Conservation (phyloP, 2,797 vertebrate genomes). For the Chromis chromis region DNA sequence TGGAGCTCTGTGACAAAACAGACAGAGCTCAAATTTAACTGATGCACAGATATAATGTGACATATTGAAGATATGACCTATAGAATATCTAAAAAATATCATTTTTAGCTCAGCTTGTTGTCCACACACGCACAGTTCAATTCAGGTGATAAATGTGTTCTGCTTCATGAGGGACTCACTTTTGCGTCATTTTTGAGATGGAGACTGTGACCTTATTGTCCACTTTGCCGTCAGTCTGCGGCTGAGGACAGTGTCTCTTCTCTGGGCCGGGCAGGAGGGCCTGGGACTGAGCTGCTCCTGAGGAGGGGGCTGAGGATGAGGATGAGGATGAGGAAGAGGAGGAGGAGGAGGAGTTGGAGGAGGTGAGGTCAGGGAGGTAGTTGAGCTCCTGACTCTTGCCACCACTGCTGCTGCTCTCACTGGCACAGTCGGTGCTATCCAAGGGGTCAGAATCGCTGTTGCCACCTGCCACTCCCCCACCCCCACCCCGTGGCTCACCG, state of each 20-base stretch:
- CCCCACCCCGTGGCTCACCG: conserved; percentile 90
- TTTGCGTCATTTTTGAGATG: conserved; percentile 91
- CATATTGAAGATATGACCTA: not conserved
- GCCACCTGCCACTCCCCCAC: conserved; percentile 88
- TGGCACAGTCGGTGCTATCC: conserved; percentile 97
- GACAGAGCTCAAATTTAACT: not conserved
- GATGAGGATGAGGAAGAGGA: conserved; percentile 84
- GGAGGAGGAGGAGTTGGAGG: conserved; percentile 84
- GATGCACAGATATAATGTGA: not conserved
- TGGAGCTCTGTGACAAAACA: conserved; percentile 74
- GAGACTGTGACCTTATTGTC: conserved; percentile 90
- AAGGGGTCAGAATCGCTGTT: conserved; percentile 97
- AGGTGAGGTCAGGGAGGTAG: conserved; percentile 88
- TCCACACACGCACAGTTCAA: not conserved
- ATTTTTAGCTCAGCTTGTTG: not conserved
- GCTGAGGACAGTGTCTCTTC: conserved; percentile 87
- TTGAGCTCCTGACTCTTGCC: conserved; percentile 96
- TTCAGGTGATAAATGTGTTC: not conserved
- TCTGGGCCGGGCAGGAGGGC: conserved; percentile 78
- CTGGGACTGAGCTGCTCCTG: conserved; percentile 69
- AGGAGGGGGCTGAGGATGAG: conserved; percentile 81
- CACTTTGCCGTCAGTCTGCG: conserved; percentile 86
- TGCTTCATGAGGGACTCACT: conserved; percentile 81
- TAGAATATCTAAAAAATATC: too few relatives aligned
- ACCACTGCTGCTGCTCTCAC: conserved; percentile 94